Conservation (phyloP, 2,797 vertebrate species). For the Ctenochaetus hawaiiensis region DNA sequence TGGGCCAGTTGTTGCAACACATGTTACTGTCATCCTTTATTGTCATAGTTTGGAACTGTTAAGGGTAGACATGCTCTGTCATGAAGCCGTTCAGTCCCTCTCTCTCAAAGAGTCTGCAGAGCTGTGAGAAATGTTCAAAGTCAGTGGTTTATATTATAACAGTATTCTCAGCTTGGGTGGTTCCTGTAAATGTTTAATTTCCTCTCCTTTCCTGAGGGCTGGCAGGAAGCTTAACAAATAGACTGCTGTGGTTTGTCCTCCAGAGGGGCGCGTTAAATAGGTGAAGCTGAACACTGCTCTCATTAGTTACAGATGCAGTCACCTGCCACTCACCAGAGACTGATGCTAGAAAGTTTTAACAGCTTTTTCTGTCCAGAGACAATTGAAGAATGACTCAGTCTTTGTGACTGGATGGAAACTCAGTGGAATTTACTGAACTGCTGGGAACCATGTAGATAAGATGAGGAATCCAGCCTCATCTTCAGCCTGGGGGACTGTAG, state of each 20-base stretch:
- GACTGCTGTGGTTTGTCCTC: constrained; percentile 65
- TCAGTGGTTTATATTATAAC: constrained; percentile 77
- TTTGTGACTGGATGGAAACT: constrained; percentile 70
- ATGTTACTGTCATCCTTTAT: neutral
- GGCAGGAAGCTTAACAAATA: constrained; percentile 69
- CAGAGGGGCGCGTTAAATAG: constrained; percentile 74
- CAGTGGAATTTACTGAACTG: constrained; percentile 62
- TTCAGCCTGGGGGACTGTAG: constrained; percentile 49
- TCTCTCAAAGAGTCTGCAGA: constrained; percentile 54
- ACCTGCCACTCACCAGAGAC: constrained; percentile 77
- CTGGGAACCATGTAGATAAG: constrained; percentile 56
- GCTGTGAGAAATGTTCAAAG: constrained; percentile 58
- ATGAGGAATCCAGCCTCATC: constrained; percentile 57
- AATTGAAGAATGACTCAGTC: constrained; percentile 60
- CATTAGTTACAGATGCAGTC: constrained; percentile 82
- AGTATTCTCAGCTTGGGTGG: constrained; percentile 66
- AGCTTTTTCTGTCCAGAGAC: constrained; percentile 64
- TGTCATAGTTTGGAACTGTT: constrained; percentile 16
- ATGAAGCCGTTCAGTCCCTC: constrained; percentile 30
- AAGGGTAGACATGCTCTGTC: constrained; percentile 32
- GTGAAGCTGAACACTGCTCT: constrained; percentile 77
- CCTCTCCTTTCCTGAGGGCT: constrained; percentile 63
- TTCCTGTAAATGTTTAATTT: constrained; percentile 84
- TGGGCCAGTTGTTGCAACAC: constrained; percentile 7
- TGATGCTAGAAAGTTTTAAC: constrained; percentile 52